Evolutionary conservation across 2,888 invertebrate species (phyloP), one percentile per base, ranked within the genome.

Genomic region (Lasioglossum oenotherae): DNA sequence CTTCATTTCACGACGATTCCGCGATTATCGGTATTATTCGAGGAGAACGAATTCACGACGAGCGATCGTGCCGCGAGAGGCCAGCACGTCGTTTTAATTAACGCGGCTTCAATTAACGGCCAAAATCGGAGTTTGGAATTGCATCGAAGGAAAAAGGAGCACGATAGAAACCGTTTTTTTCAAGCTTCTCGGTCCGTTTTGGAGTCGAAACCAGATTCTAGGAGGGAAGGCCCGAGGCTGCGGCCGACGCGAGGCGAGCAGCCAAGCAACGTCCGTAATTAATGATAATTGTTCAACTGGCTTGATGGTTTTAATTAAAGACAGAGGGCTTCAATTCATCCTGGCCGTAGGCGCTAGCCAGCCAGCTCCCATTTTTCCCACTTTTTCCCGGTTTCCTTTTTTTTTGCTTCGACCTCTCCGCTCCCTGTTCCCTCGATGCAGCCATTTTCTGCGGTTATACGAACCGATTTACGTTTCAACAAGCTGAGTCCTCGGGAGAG

Each of bases 241-340:
- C 76, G 72, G 78, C 87, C 81, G 57, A 14, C 31, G 16, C 64
- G 64, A 79, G 86, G 81, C 84, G 86, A 88, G 85, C 82, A 81
- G 46, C 87, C 84, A 78, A 84, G 78, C 86, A 86, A 88, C 89
- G 85, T 89, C 87, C 83, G 90, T 90, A 92, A 92, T 93, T 93
- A 91, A 92, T 92, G 90, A 92, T 92, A 92, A 93, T 93, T 93
- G 93, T 92, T 92, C 90, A 92, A 93, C 93, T 91, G 90, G 89
- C 93, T 93, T 92, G 90, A 93, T 92, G 90, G 87, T 92, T 93
- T 90, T 92, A 92, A 93, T 93, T 93, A 92, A 89, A 91, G 90
- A 86, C 89, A 87, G 90, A 90, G 91, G 91, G 91, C 90, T 89
- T 88, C 89, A 89, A 92, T 92, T 89, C 87, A 73, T 86, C 87